phyloP scores from a whole-genome alignment of 2,113 vertebrate species.

The Sceloporus tristichus region DNA sequence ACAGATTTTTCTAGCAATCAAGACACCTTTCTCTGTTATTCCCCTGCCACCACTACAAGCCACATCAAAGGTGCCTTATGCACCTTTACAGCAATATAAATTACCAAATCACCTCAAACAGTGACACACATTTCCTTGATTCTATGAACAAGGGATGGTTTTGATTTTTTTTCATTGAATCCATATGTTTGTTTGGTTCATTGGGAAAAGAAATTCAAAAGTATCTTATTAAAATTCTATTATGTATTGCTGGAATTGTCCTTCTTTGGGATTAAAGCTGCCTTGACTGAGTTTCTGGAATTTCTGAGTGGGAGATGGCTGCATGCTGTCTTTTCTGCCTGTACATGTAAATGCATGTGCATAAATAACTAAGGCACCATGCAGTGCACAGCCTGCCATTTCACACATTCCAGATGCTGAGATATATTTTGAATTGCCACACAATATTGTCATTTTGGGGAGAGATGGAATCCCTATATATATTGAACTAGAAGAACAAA shows the following conservation, averaged over 20 bases:
- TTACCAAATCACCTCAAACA: neutral
- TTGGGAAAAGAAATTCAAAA: too few relatives aligned
- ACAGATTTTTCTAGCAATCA: too few relatives aligned
- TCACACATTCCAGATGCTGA: neutral
- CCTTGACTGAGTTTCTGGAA: neutral
- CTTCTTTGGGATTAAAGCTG: neutral
- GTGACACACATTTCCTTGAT: neutral
- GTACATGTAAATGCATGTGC: neutral
- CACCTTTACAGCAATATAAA: too few relatives aligned
- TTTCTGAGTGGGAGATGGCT: too few relatives aligned
- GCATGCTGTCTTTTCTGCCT: neutral
- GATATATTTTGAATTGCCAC: neutral
- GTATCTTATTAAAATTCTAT: neutral
- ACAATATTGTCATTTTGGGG: too few relatives aligned
- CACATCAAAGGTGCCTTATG: too few relatives aligned
- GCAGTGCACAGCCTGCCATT: neutral
- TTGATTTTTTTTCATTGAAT: neutral
- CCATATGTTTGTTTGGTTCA: neutral
- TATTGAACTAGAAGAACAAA: neutral
- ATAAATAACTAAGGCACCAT: constrained; percentile 1
- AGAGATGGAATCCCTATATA: neutral
- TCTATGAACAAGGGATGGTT: neutral
- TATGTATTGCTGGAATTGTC: neutral
- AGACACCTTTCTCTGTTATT: too few relatives aligned
- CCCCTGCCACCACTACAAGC: too few relatives aligned